Conservation (phyloP, 2,797 vertebrate species). For the Brachymystax lenok region DNA sequence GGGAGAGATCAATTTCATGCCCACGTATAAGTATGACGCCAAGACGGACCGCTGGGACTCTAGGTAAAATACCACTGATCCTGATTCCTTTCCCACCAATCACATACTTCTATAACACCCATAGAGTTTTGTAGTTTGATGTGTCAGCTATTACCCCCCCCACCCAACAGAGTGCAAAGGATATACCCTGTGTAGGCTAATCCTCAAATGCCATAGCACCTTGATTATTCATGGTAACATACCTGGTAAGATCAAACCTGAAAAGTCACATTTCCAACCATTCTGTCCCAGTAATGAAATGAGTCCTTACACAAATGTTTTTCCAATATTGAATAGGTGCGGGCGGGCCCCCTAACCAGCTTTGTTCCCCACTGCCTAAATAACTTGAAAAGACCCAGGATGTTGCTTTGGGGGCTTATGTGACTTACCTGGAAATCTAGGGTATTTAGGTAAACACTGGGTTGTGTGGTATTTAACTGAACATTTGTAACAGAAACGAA, state of each 20-base stretch:
- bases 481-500: too few relatives aligned
- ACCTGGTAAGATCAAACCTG: neutral
- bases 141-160: neutral
- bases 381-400: too few relatives aligned
- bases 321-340: neutral
- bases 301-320: conserved; percentile 28
- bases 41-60: conserved; percentile 98
- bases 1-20: conserved; percentile 91
- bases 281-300: neutral
- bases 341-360: neutral
- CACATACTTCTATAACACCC: neutral
- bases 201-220: neutral
- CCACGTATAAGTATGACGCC: conserved; percentile 96
- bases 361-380: neutral
- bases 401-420: too few relatives aligned
- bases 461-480: too few relatives aligned
- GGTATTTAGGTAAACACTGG: too few relatives aligned
- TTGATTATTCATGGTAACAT: neutral
- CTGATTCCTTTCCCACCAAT: neutral
- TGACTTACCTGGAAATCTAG: too few relatives aligned
- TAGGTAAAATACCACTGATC: conserved; percentile 76
- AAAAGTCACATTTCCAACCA: neutral
- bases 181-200: too few relatives aligned
- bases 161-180: too few relatives aligned
- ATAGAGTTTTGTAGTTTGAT: neutral